Evolutionary conservation across 2,797 vertebrate species (phyloP).

Genomic region (Agapornis canus): DNA sequence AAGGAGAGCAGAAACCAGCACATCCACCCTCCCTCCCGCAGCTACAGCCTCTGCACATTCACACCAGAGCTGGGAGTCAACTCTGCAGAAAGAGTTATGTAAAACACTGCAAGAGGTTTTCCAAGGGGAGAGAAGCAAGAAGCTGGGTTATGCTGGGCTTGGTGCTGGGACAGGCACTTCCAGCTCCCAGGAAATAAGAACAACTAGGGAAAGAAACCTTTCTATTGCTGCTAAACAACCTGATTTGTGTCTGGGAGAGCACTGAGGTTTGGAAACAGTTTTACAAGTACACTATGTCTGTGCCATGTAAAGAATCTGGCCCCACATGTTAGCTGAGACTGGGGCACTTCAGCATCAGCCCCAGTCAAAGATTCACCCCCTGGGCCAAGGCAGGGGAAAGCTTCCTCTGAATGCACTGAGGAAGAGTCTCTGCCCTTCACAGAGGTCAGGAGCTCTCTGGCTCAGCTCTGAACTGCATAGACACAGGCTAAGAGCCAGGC

Average conservation of each 20-base stretch:
- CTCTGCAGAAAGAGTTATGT: neutral
- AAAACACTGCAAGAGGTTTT: constrained; percentile 8
- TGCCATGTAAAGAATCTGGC: neutral
- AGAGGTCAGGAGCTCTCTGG: constrained; percentile 21
- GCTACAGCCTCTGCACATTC: neutral
- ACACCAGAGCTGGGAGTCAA: neutral
- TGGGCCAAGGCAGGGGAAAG: neutral
- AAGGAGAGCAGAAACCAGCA: neutral
- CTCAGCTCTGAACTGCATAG: neutral
- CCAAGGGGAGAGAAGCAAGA: neutral
- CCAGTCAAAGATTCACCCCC: neutral
- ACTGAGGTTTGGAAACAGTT: neutral
- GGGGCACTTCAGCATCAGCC: neutral
- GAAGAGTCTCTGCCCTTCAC: constrained; percentile 31
- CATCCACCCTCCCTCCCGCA: neutral
- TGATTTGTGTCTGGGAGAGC: neutral
- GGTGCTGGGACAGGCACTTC: neutral
- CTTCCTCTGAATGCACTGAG: neutral
- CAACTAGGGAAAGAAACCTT: neutral
- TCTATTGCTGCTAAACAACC: neutral
- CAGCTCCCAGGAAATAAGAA: neutral
- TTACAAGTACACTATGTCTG: accelerated
- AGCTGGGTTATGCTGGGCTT: accelerated
- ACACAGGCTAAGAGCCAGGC: neutral
- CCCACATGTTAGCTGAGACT: accelerated